Evolutionary conservation across 2,888 invertebrate genomes (phyloP).

Genomic region (Cistogaster globosa): DNA sequence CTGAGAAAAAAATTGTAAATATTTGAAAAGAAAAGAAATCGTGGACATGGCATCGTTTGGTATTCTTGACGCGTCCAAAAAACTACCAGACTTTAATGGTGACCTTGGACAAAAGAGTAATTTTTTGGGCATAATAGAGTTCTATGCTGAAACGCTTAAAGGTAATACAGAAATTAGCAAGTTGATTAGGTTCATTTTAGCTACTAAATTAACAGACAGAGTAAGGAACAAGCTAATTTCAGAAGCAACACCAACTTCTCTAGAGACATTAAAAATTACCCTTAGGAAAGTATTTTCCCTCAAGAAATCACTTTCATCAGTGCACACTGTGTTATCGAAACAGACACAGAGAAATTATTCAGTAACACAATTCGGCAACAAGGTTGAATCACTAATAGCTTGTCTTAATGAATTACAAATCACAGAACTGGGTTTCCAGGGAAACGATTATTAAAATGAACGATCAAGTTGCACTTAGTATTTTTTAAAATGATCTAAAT

Average conservation of each 20-base stretch:
- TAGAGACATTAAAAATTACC: background rate
- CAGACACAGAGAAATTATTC: slow-evolving; percentile 14
- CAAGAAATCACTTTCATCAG: slow-evolving; percentile 4
- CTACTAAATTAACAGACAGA: background rate
- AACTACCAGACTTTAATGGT: background rate
- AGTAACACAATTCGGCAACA: background rate
- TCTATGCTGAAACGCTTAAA: slow-evolving; percentile 3
- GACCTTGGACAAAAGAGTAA: background rate
- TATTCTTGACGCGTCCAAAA: background rate
- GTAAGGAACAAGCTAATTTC: slow-evolving; percentile 9
- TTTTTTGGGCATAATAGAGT: background rate
- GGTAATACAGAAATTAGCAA: background rate
- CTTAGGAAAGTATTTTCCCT: background rate
- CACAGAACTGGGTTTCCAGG: background rate
- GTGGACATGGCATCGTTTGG: no score
- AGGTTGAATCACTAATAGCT: slow-evolving; percentile 5
- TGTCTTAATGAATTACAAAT: slow-evolving; percentile 15
- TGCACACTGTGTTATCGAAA: slow-evolving; percentile 14
- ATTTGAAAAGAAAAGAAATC: background rate
- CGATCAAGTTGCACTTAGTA: no score
- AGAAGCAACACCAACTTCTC: background rate
- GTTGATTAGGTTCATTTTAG: background rate
- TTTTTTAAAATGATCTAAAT: no score
- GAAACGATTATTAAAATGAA: no score
- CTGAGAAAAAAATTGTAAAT: background rate